Conservation (phyloP, 2,113 vertebrate genomes). For the Martes martes region DNA sequence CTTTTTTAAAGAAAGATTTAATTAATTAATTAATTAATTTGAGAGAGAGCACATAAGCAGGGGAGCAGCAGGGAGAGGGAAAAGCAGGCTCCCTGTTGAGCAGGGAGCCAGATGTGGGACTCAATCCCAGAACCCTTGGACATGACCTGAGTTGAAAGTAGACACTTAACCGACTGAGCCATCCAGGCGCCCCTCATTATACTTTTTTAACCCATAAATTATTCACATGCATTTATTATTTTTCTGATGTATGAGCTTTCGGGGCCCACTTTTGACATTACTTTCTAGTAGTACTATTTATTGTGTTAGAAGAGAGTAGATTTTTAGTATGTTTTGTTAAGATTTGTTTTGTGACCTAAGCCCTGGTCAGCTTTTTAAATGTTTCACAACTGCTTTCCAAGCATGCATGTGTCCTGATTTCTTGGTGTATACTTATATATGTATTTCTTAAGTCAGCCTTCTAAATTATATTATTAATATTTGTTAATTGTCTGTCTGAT, state of each 20-base stretch:
- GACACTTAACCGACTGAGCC: no score
- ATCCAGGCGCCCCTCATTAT: no score
- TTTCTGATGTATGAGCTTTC: not conserved
- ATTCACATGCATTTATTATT: not conserved
- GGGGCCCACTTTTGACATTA: no score
- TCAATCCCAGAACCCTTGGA: not conserved
- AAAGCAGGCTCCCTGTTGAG: not conserved
- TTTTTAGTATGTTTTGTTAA: not conserved
- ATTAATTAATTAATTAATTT: not conserved
- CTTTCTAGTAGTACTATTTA: not conserved
- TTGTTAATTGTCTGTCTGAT: not conserved
- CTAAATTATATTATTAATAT: not conserved
- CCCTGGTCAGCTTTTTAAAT: not conserved
- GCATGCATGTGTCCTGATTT: not conserved
- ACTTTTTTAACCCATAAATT: not conserved
- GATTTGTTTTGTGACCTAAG: not conserved
- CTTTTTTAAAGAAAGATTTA: not conserved
- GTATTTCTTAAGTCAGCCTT: not conserved
- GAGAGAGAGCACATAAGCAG: not conserved
- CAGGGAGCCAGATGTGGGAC: no score
- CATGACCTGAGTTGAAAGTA: no score
- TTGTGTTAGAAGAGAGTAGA: not conserved
- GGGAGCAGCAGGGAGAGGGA: not conserved
- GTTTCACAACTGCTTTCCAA: not conserved
- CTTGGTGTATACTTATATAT: not conserved